phyloP scores from a whole-genome alignment of 1,140 invertebrate genomes.

The Drosophila elegans region DNA sequence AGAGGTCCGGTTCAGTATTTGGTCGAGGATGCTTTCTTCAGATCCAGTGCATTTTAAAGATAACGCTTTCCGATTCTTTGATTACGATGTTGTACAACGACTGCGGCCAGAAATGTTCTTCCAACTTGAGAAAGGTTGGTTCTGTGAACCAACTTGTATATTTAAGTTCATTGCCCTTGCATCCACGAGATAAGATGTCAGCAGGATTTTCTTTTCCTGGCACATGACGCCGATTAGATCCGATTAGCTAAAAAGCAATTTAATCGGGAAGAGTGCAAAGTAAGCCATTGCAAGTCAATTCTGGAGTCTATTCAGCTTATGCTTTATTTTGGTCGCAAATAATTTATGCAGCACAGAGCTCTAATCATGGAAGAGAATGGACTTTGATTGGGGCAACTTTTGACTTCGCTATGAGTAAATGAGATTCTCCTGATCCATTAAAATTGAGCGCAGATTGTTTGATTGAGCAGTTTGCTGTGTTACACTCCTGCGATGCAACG shows the following conservation, averaged over 20 bases:
- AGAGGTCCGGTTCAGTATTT: background rate
- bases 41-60: background rate
- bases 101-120: background rate
- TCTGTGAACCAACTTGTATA: background rate
- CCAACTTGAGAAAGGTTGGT: too few relatives aligned
- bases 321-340: background rate
- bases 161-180: background rate
- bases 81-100: background rate
- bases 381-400: background rate
- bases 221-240: background rate
- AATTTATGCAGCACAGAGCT: background rate
- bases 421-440: too few relatives aligned
- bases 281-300: background rate
- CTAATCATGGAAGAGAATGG: background rate
- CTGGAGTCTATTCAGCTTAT: background rate
- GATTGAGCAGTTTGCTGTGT: background rate
- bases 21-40: background rate
- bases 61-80: background rate
- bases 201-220: background rate
- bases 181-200: background rate
- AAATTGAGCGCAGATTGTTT: background rate
- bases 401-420: background rate
- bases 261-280: background rate
- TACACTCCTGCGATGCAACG: background rate
- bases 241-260: background rate